Evolutionary conservation across 2,113 vertebrate genomes (phyloP), one percentile per base, ranked within the genome.

Genomic region (Lanius ludovicianus): DNA sequence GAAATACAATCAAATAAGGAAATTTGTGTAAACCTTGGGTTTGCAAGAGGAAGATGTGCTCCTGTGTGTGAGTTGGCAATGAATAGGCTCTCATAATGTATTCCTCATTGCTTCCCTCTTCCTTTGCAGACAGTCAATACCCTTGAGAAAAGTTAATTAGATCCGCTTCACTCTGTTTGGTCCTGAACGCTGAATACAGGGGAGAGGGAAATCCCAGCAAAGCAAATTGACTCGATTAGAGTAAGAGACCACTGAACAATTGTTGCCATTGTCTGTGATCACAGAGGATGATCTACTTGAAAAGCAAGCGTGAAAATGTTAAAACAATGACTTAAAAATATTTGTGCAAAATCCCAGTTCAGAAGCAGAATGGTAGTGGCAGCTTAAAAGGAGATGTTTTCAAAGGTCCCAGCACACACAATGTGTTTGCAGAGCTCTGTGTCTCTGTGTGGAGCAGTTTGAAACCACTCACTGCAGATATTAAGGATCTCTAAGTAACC

Each of bases 81-180:
- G 86, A 96, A 79, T 27, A 84, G 69, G 49, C 83, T 84, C 76
- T 90, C 80, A 56, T 95, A 93, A 94, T 84, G 77, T 68, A 93
- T 96, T 96, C 93, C 86, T 95, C 88, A 53, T 89, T 95, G 92
- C 96, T 82, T 93, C 78, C 77, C 88, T 81, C 88, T 95, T 94
- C 88, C 90, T 97, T 63, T 89, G 80, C 93, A 96, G 92, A 87
- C 96, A 90, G 95, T 94, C 96, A 95, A 94, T 93, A 96, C 96
- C 93, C 96, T 84, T 81, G 96, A 92, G 96, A 97, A 87, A 92
- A 96, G 92, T 95, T 97, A 96, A 96, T 96, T 96, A 97, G 96
- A 96, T 96, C 96, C 2, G 91, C 95, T 96, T 93, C 95, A 94
- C 93, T 96, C 92, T 90, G 94, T 67, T 93, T 86, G 96, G 95